Conservation (phyloP, 2,888 invertebrate genomes). For the Cybosia mesomella region DNA sequence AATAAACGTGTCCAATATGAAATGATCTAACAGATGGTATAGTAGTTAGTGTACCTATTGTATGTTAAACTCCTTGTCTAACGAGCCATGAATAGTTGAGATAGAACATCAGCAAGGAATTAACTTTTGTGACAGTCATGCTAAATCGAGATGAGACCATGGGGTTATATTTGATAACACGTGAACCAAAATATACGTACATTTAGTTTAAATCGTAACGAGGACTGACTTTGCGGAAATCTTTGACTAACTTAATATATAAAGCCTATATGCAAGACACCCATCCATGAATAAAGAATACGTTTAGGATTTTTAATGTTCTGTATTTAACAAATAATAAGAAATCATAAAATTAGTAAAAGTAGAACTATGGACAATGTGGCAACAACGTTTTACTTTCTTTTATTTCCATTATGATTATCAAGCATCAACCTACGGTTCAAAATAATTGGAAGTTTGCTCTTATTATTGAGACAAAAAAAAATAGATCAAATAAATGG, state of each 20-base stretch:
- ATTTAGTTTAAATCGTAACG: conserved; percentile 14
- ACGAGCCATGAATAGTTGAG: conserved; percentile 62
- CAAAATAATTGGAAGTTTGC: not conserved
- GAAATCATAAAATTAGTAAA: too few species aligned
- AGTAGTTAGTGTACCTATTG: not conserved
- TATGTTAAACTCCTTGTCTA: conserved; percentile 50
- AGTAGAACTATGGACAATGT: too few species aligned
- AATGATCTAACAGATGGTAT: too few species aligned
- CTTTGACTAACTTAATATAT: not conserved
- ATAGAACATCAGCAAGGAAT: conserved; percentile 52
- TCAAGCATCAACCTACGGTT: not conserved
- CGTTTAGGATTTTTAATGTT: not conserved
- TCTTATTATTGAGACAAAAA: conserved; percentile 13
- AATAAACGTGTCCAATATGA: too few species aligned
- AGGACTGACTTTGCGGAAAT: conserved; percentile 1
- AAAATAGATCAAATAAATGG: conserved; percentile 60
- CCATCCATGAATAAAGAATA: not conserved
- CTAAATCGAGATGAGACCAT: conserved; percentile 55
- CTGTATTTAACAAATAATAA: too few species aligned
- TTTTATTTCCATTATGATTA: too few species aligned
- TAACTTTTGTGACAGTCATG: conserved; percentile 56
- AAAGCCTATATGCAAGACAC: too few species aligned
- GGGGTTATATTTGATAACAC: conserved; percentile 57
- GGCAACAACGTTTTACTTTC: too few species aligned
- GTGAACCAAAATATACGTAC: conserved; percentile 14